phyloP scores from a whole-genome alignment of 2,888 invertebrate species.

The Sphaerophoria taeniata region DNA sequence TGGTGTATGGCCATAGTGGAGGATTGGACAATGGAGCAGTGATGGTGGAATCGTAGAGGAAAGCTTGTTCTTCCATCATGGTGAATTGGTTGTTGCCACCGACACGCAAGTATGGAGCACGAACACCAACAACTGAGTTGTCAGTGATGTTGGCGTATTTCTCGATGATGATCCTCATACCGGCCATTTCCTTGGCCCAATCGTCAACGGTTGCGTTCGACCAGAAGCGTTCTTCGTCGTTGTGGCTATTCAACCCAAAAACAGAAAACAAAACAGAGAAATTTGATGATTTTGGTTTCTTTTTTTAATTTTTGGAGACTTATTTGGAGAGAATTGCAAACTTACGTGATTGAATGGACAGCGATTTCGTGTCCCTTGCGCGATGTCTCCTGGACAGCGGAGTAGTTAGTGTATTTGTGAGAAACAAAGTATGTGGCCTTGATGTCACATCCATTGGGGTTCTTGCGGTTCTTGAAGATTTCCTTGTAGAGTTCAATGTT shows the following conservation, averaged over 20 bases:
- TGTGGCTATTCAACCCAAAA: constrained; percentile 86
- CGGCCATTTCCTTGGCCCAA: constrained; percentile 98
- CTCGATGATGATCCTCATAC: constrained; percentile 94
- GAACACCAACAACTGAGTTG: constrained; percentile 95
- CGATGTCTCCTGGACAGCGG: constrained; percentile 95
- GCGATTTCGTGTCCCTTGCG: constrained; percentile 97
- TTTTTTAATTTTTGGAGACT: background rate
- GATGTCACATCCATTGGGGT: constrained; percentile 96
- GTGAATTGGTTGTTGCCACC: constrained; percentile 98
- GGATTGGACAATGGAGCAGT: constrained; percentile 95
- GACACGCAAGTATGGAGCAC: constrained; percentile 94
- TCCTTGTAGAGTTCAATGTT: constrained; percentile 97
- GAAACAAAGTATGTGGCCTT: constrained; percentile 96
- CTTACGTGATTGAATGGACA: constrained; percentile 96
- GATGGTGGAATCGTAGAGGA: constrained; percentile 97
- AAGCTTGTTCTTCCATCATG: constrained; percentile 98
- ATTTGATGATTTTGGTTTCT: too few species aligned
- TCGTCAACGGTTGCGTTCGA: constrained; percentile 95
- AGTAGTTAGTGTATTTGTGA: constrained; percentile 96
- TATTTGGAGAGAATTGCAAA: constrained; percentile 73
- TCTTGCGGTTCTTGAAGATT: constrained; percentile 95
- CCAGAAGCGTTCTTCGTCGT: constrained; percentile 96
- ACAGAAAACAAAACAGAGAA: constrained; percentile 38
- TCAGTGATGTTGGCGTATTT: constrained; percentile 95
- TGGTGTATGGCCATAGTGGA: constrained; percentile 98